Evolutionary conservation across 2,797 vertebrate genomes (phyloP), one percentile per base, ranked within the genome.

Genomic region (Sebastes diploproa): DNA sequence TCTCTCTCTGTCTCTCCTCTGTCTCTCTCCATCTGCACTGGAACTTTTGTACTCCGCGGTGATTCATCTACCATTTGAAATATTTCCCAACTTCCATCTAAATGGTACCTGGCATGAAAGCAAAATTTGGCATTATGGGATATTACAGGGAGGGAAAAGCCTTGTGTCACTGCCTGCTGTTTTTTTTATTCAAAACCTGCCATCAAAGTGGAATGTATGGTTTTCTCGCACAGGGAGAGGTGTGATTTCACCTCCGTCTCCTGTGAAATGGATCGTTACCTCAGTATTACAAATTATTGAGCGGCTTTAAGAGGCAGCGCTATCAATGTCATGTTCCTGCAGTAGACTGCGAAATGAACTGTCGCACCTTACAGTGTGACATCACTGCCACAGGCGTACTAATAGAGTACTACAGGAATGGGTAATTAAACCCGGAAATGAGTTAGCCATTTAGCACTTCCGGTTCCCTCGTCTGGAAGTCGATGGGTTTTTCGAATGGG

Each of bases 31-130:
- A 77, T 80, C 85, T 78, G 52, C 64, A 69, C 60, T 34, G 30
- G n/a, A 77, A 36, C 75, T 62, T 38, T 56, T 75, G 11, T 38
- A 34, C 77, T 76, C 64, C 38, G 7, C 62, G 58, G 77, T 16
- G 46, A 77, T 82, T 81, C 61, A 66, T 75, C 76, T 25, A 18
- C 34, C 68, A 72, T 80, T 84, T 88, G 13, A 84, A 85, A 88
- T 78, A 29, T 80, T 71, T 71, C 65, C 50, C 14, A 1, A 75
- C 59, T 76, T 67, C 72, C 63, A 56, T 67, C 74, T 77, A 73
- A 88, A 81, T 20, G 23, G 7, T 63, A 54, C 56, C 81, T 82
- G 76, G 74, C 72, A 73, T 68, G 64, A 83, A 87, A 83, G 66
- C 42, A 59, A 29, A 73, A 62, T 14, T 71, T 65, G 30, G 22